A percentile compares a stretch with the other conserved stretches of the same genome.
phyloP scores from a whole-genome alignment of 2,797 vertebrate species.

The Cyprinodon diabolis region DNA sequence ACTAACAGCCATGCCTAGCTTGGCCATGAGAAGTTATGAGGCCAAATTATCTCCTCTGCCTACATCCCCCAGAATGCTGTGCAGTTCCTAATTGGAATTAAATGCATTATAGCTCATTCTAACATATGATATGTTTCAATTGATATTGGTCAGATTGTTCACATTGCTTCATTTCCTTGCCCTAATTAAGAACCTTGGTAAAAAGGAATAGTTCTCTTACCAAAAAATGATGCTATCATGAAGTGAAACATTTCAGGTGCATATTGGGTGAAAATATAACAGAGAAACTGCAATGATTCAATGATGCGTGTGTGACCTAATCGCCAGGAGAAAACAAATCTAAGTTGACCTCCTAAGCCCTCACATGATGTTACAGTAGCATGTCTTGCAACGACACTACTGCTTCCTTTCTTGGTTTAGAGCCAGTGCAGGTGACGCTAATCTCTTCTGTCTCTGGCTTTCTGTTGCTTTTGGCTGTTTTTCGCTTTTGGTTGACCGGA shows the following conservation, averaged over 20 bases:
- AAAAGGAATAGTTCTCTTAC: slow-evolving; percentile 11
- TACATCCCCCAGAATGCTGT: no score
- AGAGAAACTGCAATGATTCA: background rate
- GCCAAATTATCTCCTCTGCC: no score
- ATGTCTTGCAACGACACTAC: slow-evolving; percentile 33
- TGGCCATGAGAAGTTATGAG: no score
- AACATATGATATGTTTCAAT: no score
- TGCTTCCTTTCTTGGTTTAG: slow-evolving; percentile 60
- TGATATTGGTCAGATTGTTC: no score
- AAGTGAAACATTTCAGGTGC: background rate
- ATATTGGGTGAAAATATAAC: background rate
- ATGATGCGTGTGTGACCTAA: slow-evolving; percentile 20
- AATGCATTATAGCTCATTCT: no score
- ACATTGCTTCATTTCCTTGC: no score
- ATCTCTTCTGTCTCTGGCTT: slow-evolving; percentile 70
- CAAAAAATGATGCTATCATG: slow-evolving; percentile 11
- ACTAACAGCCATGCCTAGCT: no score
- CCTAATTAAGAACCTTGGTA: slow-evolving; percentile 13
- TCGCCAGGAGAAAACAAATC: slow-evolving; percentile 35
- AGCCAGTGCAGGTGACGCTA: slow-evolving; percentile 72
- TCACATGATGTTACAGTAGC: slow-evolving; percentile 44
- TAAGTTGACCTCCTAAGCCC: slow-evolving; percentile 52
- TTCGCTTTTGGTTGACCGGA: slow-evolving; percentile 59
- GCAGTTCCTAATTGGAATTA: no score
- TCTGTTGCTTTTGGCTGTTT: slow-evolving; percentile 70